Percentiles rank a stretch among this genome's conserved stretches.
Evolutionary conservation across 2,888 invertebrate species (phyloP).

Genomic region (Drosophila merina): DNA sequence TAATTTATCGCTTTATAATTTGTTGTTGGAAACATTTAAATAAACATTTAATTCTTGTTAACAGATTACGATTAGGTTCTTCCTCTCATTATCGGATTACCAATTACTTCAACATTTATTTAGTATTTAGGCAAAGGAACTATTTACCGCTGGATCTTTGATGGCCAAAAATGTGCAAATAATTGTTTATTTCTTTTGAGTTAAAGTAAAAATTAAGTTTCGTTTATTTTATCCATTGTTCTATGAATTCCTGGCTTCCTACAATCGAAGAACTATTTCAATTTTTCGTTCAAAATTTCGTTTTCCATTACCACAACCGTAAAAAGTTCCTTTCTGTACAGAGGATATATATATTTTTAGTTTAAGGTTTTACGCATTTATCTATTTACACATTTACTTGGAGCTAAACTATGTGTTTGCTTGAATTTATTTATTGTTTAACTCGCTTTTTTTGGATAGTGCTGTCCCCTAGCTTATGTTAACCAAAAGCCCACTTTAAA

Average conservation of each 20-base stretch:
- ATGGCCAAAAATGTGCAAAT: conserved; percentile 73
- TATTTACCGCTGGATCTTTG: conserved; percentile 82
- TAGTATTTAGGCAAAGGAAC: conserved; percentile 80
- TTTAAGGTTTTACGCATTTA: background rate
- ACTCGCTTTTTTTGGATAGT: background rate
- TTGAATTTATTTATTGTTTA: conserved; percentile 1
- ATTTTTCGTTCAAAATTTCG: conserved; percentile 60
- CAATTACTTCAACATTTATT: conserved; percentile 49
- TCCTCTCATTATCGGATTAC: conserved; percentile 12
- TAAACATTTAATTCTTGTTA: background rate
- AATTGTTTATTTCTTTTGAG: conserved; percentile 50
- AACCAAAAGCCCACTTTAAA: conserved; percentile 32
- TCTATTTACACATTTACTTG: conserved; percentile 18
- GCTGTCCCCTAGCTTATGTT: background rate
- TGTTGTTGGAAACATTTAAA: background rate
- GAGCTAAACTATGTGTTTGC: background rate
- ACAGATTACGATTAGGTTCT: conserved; percentile 1
- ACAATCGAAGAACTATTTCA: conserved; percentile 52
- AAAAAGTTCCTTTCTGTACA: conserved; percentile 74
- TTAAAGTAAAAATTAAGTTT: conserved; percentile 14
- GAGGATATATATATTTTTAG: conserved; percentile 23
- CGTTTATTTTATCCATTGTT: conserved; percentile 16
- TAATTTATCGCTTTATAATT: background rate
- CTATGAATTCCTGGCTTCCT: conserved; percentile 42
- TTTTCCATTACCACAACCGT: conserved; percentile 69